phyloP scores from a whole-genome alignment of 2,888 invertebrate species.

The Nephrotoma flavescens region DNA sequence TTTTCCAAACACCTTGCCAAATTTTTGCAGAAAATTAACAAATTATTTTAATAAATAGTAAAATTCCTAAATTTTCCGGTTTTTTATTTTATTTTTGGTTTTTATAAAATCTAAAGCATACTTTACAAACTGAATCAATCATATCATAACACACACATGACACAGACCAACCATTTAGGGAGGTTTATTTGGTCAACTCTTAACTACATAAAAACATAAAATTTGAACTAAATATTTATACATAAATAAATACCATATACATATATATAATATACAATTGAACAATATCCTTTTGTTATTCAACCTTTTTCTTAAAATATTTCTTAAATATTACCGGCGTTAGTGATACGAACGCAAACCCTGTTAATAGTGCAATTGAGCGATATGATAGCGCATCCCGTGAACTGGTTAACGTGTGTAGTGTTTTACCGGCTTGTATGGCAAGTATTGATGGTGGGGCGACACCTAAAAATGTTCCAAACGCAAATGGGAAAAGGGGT shows the following conservation, averaged over 20 bases:
- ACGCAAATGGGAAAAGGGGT: conserved; percentile 77
- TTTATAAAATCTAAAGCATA: neutral
- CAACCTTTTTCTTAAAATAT: conserved; percentile 61
- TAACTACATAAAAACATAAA: neutral
- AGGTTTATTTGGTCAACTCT: neutral
- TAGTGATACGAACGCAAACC: conserved; percentile 71
- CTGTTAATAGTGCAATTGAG: conserved; percentile 60
- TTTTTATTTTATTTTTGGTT: neutral
- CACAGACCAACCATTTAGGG: neutral
- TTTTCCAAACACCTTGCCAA: neutral
- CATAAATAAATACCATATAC: neutral
- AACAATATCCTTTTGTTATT: conserved; percentile 31
- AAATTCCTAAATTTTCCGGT: neutral
- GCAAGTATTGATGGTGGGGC: conserved; percentile 95
- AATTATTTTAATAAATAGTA: neutral
- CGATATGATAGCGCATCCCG: conserved; percentile 78
- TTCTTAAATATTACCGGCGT: conserved; percentile 78
- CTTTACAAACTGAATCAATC: neutral
- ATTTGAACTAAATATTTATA: neutral
- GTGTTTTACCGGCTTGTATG: conserved; percentile 93
- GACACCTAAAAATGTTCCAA: conserved; percentile 93
- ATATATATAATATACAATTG: neutral
- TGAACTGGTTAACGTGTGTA: conserved; percentile 81
- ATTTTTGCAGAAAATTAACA: neutral
- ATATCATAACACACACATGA: neutral